phyloP scores from a whole-genome alignment of 2,797 vertebrate genomes.

The Erethizon dorsatum region DNA sequence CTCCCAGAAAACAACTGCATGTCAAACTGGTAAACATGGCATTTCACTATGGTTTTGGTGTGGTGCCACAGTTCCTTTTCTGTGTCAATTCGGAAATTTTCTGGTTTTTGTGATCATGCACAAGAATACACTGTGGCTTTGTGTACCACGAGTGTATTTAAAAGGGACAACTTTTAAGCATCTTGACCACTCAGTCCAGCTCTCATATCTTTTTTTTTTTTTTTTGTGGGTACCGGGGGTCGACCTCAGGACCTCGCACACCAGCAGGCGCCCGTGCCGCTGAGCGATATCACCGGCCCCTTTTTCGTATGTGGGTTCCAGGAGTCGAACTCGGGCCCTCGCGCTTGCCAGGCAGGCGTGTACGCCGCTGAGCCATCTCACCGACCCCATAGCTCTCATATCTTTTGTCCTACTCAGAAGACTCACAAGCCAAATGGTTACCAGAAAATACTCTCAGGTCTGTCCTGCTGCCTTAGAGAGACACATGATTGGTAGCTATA shows the following conservation, averaged over 20 bases:
- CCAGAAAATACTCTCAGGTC: neutral
- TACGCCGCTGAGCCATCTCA: no score
- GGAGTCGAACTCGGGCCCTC: no score
- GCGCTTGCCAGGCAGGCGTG: no score
- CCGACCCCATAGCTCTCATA: neutral
- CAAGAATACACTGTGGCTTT: neutral
- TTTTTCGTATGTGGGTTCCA: no score
- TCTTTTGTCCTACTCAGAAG: neutral
- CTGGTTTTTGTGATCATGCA: conserved; percentile 41
- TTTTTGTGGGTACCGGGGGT: no score
- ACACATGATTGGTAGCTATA: neutral
- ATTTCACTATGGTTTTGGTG: neutral
- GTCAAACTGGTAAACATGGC: neutral
- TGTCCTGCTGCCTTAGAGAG: neutral
- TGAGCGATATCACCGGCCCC: no score
- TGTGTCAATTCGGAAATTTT: conserved; percentile 37
- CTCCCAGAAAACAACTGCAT: neutral
- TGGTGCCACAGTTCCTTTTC: conserved; percentile 35
- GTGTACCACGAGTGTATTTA: neutral
- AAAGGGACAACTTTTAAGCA: neutral
- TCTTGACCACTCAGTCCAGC: neutral
- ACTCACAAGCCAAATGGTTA: neutral
- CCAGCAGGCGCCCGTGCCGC: no score
- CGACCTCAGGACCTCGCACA: no score
- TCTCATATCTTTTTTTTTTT: neutral